Conservation (phyloP, 2,113 vertebrate genomes). For the Rhynchopsitta pachyrhyncha region DNA sequence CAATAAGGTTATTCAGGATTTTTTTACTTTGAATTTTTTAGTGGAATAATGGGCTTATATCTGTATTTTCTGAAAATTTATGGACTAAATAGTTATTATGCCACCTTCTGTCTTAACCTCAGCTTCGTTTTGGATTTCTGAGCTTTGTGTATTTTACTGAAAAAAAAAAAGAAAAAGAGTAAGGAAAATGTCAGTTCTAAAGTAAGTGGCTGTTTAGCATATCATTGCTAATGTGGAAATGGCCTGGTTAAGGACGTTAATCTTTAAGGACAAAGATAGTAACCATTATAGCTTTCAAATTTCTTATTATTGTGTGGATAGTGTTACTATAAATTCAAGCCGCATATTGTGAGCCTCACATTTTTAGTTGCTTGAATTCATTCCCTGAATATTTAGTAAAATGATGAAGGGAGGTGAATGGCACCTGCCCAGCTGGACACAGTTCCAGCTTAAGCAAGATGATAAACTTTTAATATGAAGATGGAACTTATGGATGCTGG, state of each 20-base stretch:
- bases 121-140: slow-evolving; percentile 46
- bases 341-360: slow-evolving; percentile 50
- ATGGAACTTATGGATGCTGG: slow-evolving; percentile 75
- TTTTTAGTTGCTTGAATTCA: slow-evolving; percentile 71
- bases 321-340: slow-evolving; percentile 73
- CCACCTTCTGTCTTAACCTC: background rate
- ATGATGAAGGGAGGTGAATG: slow-evolving; percentile 52
- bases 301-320: slow-evolving; percentile 70
- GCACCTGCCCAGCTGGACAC: slow-evolving; percentile 71
- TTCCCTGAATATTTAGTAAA: slow-evolving; percentile 72
- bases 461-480: slow-evolving; percentile 79
- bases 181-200: slow-evolving; percentile 36
- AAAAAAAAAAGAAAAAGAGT: background rate
- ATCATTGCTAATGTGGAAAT: slow-evolving; percentile 36
- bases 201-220: slow-evolving; percentile 41
- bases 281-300: slow-evolving; percentile 71
- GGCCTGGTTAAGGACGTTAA: slow-evolving; percentile 33
- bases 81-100: background rate
- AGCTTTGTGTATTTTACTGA: slow-evolving; percentile 51
- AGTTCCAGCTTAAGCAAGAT: slow-evolving; percentile 60
- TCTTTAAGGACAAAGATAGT: slow-evolving; percentile 71
- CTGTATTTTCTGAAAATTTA: background rate
- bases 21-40: background rate
- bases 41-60: background rate
- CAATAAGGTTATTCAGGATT: background rate